Conservation (phyloP, 2,888 invertebrate species). For the Torymus aiolomorphi region DNA sequence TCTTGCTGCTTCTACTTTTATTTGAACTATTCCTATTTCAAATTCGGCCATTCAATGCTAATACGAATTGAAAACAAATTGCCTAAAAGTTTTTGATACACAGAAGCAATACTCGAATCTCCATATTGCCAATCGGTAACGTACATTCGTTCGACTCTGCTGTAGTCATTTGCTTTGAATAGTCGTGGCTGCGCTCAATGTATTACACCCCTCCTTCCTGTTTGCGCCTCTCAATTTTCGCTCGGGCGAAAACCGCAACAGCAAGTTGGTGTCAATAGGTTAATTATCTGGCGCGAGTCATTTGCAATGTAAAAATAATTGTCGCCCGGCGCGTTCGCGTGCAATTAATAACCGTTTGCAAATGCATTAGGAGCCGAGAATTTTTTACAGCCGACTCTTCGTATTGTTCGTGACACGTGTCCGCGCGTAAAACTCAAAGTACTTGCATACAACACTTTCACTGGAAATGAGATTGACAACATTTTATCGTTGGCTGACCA, state of each 20-base stretch:
- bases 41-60: conserved; percentile 25
- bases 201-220: too few species aligned
- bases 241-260: too few species aligned
- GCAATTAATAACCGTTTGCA: conserved; percentile 16
- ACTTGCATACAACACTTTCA: neutral
- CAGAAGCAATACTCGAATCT: too few species aligned
- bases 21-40: neutral
- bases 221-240: too few species aligned
- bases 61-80: neutral
- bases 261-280: conserved; percentile 25
- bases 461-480: neutral
- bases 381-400: too few species aligned
- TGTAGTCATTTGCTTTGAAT: too few species aligned
- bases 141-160: too few species aligned
- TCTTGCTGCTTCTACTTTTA: neutral
- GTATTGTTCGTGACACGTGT: too few species aligned
- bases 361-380: too few species aligned
- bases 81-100: neutral
- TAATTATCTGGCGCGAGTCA: neutral
- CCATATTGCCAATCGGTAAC: too few species aligned
- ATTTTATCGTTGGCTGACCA: conserved; percentile 3
- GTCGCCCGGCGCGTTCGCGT: too few species aligned
- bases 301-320: conserved; percentile 22
- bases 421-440: neutral
- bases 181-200: too few species aligned